phyloP scores from a whole-genome alignment of 2,113 vertebrate species.

The Columbina picui region DNA sequence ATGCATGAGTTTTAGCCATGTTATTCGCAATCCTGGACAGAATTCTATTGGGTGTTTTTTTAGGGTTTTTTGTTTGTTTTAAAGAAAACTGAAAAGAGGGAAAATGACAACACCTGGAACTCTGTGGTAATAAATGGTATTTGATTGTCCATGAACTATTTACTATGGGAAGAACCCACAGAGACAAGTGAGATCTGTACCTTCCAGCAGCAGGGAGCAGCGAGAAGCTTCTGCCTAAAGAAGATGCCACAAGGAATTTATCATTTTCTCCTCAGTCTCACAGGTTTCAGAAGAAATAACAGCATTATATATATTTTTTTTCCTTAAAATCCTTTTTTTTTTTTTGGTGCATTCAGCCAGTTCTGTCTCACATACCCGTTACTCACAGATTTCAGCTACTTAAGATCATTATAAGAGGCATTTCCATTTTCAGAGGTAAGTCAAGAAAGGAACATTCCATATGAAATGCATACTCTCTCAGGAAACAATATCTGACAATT shows the following conservation, averaged over 20 bases:
- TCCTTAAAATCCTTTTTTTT: no score
- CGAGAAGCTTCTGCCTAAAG: not conserved
- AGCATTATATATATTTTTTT: not conserved
- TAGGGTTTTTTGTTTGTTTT: no score
- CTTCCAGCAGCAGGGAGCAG: not conserved
- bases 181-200: not conserved
- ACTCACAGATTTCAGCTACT: not conserved
- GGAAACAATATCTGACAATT: conserved; percentile 16
- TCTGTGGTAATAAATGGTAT: not conserved
- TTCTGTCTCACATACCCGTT: not conserved
- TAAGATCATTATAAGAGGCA: not conserved
- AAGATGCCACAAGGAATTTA: not conserved
- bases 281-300: not conserved
- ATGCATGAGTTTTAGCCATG: not conserved
- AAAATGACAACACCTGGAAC: not conserved
- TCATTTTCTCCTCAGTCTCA: not conserved
- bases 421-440: not conserved
- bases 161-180: not conserved
- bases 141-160: not conserved
- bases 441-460: not conserved
- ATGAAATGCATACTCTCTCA: not conserved
- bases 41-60: not conserved
- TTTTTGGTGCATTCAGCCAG: not conserved
- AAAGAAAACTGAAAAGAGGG: not conserved
- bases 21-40: not conserved